These are phyloP conservation scores for Chrysocyon brachyurus DNA, from an alignment of 2,797 vertebrate genomes.

Conservation along the genomic window DNA sequence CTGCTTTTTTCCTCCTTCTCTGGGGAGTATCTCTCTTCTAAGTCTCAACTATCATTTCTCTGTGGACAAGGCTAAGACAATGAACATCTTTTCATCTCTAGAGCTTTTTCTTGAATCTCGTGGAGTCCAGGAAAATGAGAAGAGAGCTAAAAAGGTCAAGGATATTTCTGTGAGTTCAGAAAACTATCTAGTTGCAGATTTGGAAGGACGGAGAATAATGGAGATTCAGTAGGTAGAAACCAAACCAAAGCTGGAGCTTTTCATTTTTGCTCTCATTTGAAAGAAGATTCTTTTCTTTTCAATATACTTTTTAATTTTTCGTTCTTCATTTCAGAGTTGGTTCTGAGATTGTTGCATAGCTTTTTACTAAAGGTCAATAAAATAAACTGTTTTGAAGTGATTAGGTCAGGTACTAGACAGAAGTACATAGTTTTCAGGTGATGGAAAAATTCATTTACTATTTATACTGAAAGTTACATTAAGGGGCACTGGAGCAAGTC, in stretches of 20 bases:
- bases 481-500: not conserved
- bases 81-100: not conserved
- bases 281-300: not conserved
- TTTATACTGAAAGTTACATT: not conserved
- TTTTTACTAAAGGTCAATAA: not conserved
- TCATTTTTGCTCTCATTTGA: not conserved
- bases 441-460: slow-evolving; percentile 5
- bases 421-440: not conserved
- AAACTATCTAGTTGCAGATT: not conserved
- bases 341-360: not conserved
- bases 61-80: not conserved
- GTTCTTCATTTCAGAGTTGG: not conserved
- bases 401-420: slow-evolving; percentile 1
- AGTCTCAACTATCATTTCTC: not conserved
- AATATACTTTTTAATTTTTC: not conserved
- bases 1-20: not conserved
- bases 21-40: not conserved
- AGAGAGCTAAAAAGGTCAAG: not conserved
- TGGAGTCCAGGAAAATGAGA: not conserved
- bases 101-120: not conserved
- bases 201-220: not conserved
- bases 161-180: not conserved
- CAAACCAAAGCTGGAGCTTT: not conserved
- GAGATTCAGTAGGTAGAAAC: not conserved
- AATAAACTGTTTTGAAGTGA: slow-evolving; percentile 33